Evolutionary conservation across 2,113 vertebrate genomes (phyloP), one percentile per base, ranked within the genome.

Genomic region (Triplophysa dalaica): DNA sequence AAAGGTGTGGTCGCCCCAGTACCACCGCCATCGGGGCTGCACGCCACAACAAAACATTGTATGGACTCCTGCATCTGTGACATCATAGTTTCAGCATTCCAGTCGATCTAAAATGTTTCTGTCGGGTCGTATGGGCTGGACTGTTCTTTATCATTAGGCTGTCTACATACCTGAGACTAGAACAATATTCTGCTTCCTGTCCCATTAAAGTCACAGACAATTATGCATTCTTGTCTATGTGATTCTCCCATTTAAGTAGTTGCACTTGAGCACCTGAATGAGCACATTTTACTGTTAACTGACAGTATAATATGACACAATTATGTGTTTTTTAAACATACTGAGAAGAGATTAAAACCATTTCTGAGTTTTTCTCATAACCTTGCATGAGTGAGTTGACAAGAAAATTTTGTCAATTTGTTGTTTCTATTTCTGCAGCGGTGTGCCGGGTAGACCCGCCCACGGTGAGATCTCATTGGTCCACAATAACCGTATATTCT

Each of bases 81-180:
- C 78, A 14, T 80, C 54, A 70, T 48, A 16, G 63, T 63, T 33
- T 83, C 63, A 41, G 24, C 82, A 84, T 84, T 86, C 78, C 75
- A 66, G 11, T 22, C 45, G 45, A 58, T 80, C 65, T 75, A 43
- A 78, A 58, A 82, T 82, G 48, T 84, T 82, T 58, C 54, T 58
- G 54, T 58, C 54, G 8, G 54, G 54, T 58, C 78, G 22, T 54
- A 70, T 9, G 70, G 70, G 52, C 48, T 68, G n/a, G 61, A 67
- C 41, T 80, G 19, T 60, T 67, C 65, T 69, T 78, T 78, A 60
- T 58, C 74, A n/a, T 60, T 9, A 24, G 16, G 1, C 43, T 54
- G 75, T 77, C 62, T 66, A 14, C 75, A 77, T 77, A 63, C 73
- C 41, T 75, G 73, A 63, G 22, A 63, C 58, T 75, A 24, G 14